A percentile compares a stretch with the other conserved stretches of the same genome.
phyloP scores from a whole-genome alignment of 1,140 invertebrate genomes.

The Drosophila oshimai region DNA sequence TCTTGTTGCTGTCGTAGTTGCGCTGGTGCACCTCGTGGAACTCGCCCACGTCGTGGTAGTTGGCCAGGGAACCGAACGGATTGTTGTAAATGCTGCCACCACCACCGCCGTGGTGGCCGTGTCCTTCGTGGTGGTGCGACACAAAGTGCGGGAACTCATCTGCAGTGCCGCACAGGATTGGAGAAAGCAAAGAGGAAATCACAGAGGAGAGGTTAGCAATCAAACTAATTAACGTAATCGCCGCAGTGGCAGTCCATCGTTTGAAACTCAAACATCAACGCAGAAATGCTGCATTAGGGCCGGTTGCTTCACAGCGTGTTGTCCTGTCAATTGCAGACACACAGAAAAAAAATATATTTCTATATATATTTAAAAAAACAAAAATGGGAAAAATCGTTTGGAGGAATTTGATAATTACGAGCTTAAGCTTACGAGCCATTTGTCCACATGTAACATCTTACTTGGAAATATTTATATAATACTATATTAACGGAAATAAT shows the following conservation, averaged over 20 bases:
- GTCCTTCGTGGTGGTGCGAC: slow-evolving; percentile 77
- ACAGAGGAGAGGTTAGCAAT: slow-evolving; percentile 21
- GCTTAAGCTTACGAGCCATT: no score
- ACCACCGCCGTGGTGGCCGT: slow-evolving; percentile 63
- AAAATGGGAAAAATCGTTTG: no score
- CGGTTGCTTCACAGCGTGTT: slow-evolving; percentile 12
- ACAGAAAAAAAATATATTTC: background rate
- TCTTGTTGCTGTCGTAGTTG: slow-evolving; percentile 71
- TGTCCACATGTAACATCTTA: no score
- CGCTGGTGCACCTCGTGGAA: slow-evolving; percentile 77
- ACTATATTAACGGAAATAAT: no score
- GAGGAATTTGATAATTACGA: no score
- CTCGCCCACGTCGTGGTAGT: slow-evolving; percentile 75
- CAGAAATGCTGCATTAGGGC: slow-evolving; percentile 18
- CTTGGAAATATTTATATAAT: no score
- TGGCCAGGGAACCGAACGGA: slow-evolving; percentile 74
- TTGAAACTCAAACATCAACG: slow-evolving; percentile 7
- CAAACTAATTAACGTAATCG: slow-evolving; percentile 60
- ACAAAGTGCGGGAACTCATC: slow-evolving; percentile 75
- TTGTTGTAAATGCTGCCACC: slow-evolving; percentile 71
- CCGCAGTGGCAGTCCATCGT: slow-evolving; percentile 20
- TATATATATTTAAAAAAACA: background rate
- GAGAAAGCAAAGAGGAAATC: background rate
- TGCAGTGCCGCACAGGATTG: slow-evolving; percentile 28
- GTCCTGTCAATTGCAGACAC: slow-evolving; percentile 1